These are phyloP conservation scores for Pseudochirops corinnae DNA, from an alignment of 2,797 vertebrate species.

Conservation along the genomic window DNA sequence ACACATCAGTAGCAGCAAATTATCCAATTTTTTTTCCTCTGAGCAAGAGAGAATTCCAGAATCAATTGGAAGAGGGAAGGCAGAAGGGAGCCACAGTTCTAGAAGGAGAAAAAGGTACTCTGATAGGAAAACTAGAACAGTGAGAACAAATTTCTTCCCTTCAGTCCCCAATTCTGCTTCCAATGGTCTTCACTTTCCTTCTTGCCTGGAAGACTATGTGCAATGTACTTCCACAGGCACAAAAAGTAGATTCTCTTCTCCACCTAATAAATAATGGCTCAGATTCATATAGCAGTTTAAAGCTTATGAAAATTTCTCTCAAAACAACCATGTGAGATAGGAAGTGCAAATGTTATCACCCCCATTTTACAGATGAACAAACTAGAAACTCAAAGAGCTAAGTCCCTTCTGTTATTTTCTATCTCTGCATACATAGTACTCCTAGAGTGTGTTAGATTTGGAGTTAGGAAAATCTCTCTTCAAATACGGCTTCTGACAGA, in stretches of 20 bases:
- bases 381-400: not conserved
- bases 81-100: not conserved
- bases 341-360: not conserved
- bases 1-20: not conserved
- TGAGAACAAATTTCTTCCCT: not conserved
- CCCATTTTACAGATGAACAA: not conserved
- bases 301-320: not conserved
- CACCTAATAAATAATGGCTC: not conserved
- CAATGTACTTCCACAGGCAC: not conserved
- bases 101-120: not conserved
- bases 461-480: not conserved
- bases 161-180: not conserved
- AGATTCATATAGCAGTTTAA: not conserved
- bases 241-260: not conserved
- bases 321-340: not conserved
- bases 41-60: not conserved
- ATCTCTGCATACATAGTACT: not conserved
- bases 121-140: not conserved
- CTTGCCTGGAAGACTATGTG: not conserved
- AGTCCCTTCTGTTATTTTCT: not conserved
- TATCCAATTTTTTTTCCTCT: not conserved
- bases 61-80: not conserved
- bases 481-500: not conserved
- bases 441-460: not conserved
- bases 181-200: not conserved